Conservation (phyloP, 1,140 invertebrate genomes). For the Druon quercuslanigerum region DNA sequence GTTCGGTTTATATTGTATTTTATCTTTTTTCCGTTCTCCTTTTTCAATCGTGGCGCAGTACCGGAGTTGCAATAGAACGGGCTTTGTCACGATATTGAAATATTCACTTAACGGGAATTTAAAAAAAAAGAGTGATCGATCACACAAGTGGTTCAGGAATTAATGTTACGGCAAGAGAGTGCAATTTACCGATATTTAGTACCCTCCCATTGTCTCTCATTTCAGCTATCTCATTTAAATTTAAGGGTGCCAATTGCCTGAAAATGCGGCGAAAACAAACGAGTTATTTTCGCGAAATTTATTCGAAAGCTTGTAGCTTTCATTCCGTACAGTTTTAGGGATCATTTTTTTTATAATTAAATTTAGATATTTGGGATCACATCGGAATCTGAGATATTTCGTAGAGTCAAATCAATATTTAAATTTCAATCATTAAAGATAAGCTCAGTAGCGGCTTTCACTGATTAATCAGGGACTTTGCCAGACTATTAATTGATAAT, state of each 20-base stretch:
- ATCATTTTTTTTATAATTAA: no score
- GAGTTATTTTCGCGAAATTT: background rate
- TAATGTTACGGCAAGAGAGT: conserved; percentile 26
- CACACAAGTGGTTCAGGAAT: conserved; percentile 12
- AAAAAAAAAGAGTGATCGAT: conserved; percentile 18
- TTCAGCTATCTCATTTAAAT: background rate
- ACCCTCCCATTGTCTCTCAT: conserved; percentile 5
- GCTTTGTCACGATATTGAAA: conserved; percentile 27
- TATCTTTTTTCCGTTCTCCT: background rate
- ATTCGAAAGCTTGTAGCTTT: no score
- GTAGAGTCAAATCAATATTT: no score
- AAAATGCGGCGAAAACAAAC: background rate
- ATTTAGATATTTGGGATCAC: no score
- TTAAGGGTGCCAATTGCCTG: conserved; percentile 7
- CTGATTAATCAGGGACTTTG: no score
- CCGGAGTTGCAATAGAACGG: background rate
- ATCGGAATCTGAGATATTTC: no score
- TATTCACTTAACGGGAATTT: conserved; percentile 23
- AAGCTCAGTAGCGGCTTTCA: no score
- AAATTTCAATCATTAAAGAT: no score
- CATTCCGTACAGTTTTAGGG: no score
- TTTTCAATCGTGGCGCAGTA: conserved; percentile 4
- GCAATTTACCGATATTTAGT: conserved; percentile 19
- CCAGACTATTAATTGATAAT: no score
- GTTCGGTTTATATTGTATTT: conserved; percentile 12